Conservation (phyloP, 2,113 vertebrate genomes). For the Chaetodon auriga region DNA sequence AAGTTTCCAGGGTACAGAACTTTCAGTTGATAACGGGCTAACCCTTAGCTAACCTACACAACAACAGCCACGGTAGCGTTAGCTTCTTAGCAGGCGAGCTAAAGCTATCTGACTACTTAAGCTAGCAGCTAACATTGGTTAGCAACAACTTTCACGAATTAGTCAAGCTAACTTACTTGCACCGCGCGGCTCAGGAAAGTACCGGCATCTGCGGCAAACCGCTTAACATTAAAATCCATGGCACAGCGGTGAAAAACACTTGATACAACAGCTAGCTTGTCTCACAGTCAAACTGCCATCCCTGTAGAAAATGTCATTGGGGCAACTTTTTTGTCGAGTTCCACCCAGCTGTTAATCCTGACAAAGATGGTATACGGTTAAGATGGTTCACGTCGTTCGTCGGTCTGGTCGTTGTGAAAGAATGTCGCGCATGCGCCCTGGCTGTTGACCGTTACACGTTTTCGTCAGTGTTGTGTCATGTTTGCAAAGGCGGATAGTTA, state of each 20-base stretch:
- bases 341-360: slow-evolving; percentile 79
- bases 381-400: slow-evolving; percentile 9
- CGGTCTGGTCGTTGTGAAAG: accelerated
- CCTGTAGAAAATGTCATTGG: slow-evolving; percentile 69
- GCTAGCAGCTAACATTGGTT: slow-evolving; percentile 60
- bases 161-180: slow-evolving; percentile 85
- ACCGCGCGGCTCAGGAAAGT: slow-evolving; percentile 96
- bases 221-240: slow-evolving; percentile 97
- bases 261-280: neutral
- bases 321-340: slow-evolving; percentile 68
- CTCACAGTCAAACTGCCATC: slow-evolving; percentile 58
- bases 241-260: slow-evolving; percentile 42
- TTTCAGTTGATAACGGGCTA: neutral
- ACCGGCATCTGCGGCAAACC: slow-evolving; percentile 94
- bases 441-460: neutral
- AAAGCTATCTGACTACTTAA: slow-evolving; percentile 23
- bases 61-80: neutral
- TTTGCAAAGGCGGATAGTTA: neutral
- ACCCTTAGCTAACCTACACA: neutral
- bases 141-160: slow-evolving; percentile 17
- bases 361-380: slow-evolving; percentile 48
- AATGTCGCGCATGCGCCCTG: slow-evolving; percentile 21
- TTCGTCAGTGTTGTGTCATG: neutral
- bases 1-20: neutral
- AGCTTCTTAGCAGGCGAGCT: slow-evolving; percentile 42